phyloP scores from a whole-genome alignment of 2,797 vertebrate species.

The Brotula barbata region DNA sequence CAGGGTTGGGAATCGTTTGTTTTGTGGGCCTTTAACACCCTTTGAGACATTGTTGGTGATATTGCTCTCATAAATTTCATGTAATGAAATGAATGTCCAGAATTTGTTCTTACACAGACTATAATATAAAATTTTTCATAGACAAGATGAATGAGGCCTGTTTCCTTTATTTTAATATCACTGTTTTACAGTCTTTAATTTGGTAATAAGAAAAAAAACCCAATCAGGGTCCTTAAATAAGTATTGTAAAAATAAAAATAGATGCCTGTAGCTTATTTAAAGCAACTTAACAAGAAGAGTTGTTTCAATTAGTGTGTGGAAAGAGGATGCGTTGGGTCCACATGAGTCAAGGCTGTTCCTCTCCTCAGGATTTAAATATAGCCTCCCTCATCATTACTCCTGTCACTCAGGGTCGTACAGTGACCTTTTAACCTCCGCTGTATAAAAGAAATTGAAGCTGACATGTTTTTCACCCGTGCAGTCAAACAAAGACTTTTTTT shows the following conservation, averaged over 20 bases:
- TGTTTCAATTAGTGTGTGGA: conserved; percentile 43
- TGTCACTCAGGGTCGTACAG: conserved; percentile 64
- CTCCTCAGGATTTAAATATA: conserved; percentile 69
- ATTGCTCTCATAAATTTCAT: no score
- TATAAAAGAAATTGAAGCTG: conserved; percentile 63
- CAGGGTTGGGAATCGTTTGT: no score
- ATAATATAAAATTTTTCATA: no score
- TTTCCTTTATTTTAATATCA: no score
- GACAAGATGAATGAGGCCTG: no score
- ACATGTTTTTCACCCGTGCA: conserved; percentile 54
- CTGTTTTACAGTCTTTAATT: no score
- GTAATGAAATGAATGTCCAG: no score
- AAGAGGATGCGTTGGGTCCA: conserved; percentile 50
- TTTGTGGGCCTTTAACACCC: no score
- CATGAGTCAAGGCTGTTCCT: conserved; percentile 65
- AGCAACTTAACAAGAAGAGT: conserved; percentile 21
- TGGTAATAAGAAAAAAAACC: no score
- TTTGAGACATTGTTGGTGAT: no score
- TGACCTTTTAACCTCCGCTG: conserved; percentile 66
- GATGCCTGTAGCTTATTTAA: conserved; percentile 28
- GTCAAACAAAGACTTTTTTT: conserved; percentile 15
- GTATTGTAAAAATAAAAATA: conserved; percentile 19
- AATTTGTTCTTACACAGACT: no score
- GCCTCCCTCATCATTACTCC: conserved; percentile 57
- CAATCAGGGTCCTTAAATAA: conserved; percentile 33